Evolutionary conservation across 2,888 invertebrate genomes (phyloP), one percentile per base, ranked within the genome.

Genomic region (Parnassius mnemosyne): DNA sequence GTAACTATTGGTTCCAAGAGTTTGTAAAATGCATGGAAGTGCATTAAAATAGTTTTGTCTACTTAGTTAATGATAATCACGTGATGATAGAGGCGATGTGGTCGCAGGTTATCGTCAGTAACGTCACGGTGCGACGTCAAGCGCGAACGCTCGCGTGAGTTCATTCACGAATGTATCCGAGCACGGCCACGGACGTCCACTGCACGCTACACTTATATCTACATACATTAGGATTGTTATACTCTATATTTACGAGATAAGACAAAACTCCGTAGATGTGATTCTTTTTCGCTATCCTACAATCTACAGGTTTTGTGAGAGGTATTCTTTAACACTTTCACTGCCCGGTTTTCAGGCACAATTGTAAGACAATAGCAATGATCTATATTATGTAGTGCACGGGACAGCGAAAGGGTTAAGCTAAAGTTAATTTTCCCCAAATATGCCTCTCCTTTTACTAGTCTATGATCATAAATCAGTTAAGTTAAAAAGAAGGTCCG

Each of bases 81-180:
- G 58, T 57, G 60, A 59, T 69, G 65, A 68, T 71, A 66, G 65
- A 67, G 67, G 57, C 52, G 73, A 74, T 79, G 74, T 78, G 73
- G 71, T 67, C 66, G 71, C 72, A 74, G 78, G 76, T 74, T 77
- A 78, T 78, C 75, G 70, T 44, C 68, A 63, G 68, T 83, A 82
- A 84, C 85, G 85, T 84, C 82, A 83, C 68, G 56, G 54, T 65
- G 66, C 83, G 84, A 87, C 87, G 87, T 87, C 83, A 83, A 74
- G 65, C 69, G 66, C 71, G 73, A 71, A 73, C 72, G 69, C 65
- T 66, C 71, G 80, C 81, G 81, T 84, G 84, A 82, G 78, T 85
- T 85, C 87, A 89, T 89, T 89, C 88, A 88, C 86, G 78, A 87
- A 84, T 78, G 82, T 80, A 80, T 78, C 76, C 75, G 71, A 70